Percentiles rank a stretch among this genome's conserved stretches.
Evolutionary conservation across 2,888 invertebrate species (phyloP).

Genomic region (Amiota minor): DNA sequence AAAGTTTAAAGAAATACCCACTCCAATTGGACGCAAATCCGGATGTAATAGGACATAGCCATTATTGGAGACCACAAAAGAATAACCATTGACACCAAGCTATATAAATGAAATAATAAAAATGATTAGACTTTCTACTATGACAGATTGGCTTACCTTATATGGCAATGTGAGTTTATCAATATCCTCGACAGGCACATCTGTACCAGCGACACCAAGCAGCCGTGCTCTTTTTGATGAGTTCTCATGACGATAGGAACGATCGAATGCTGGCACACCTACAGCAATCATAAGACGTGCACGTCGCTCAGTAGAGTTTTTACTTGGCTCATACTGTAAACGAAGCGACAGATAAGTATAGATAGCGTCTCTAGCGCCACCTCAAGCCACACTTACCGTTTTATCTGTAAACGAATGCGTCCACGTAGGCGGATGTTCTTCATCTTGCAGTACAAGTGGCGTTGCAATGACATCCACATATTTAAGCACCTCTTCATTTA

Average conservation of each 20-base stretch:
- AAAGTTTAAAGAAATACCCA: slow-evolving; percentile 74
- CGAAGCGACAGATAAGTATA: background rate
- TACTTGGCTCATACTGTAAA: slow-evolving; percentile 61
- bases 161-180: slow-evolving; percentile 90
- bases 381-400: slow-evolving; percentile 76
- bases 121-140: background rate
- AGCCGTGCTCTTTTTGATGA: slow-evolving; percentile 78
- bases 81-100: slow-evolving; percentile 97
- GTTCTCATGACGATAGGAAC: slow-evolving; percentile 76
- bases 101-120: slow-evolving; percentile 65
- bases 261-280: slow-evolving; percentile 93
- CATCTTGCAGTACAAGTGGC: slow-evolving; percentile 84
- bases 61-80: slow-evolving; percentile 97
- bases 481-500: slow-evolving; percentile 94
- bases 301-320: slow-evolving; percentile 47
- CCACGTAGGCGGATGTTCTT: slow-evolving; percentile 90
- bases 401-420: slow-evolving; percentile 93
- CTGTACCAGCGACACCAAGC: slow-evolving; percentile 94
- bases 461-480: slow-evolving; percentile 96
- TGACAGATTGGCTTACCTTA: slow-evolving; percentile 76
- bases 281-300: slow-evolving; percentile 89
- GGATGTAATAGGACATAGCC: slow-evolving; percentile 97
- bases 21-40: slow-evolving; percentile 86
- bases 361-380: background rate
- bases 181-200: slow-evolving; percentile 88